These are phyloP conservation scores for Rhinophrynus dorsalis DNA, from an alignment of 2,797 vertebrate genomes.

Conservation along the genomic window DNA sequence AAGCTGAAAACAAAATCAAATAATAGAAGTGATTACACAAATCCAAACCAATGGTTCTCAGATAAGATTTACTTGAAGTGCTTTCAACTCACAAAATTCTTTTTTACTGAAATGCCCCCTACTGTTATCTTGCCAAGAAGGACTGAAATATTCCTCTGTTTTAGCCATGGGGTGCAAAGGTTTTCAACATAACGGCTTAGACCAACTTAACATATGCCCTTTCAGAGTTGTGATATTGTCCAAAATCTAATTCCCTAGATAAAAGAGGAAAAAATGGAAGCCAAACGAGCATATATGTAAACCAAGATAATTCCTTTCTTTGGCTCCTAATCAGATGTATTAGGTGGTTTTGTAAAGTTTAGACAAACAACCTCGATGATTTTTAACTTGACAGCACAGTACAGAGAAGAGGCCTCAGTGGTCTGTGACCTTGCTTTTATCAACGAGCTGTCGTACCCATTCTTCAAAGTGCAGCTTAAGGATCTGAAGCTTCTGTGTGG, in stretches of 20 bases:
- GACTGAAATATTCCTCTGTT: constrained; percentile 3
- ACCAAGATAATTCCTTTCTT: constrained; percentile 58
- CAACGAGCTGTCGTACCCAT: constrained; percentile 51
- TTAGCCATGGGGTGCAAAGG: constrained; percentile 47
- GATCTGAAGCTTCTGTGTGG: constrained; percentile 63
- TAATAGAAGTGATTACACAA: not conserved
- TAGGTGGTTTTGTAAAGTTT: constrained; percentile 75
- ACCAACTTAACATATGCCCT: constrained; percentile 62
- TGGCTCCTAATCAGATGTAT: constrained; percentile 78
- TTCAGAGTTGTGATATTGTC: constrained; percentile 56
- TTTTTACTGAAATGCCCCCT: not conserved
- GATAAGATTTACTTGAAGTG: constrained; percentile 8
- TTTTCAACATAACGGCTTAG: constrained; percentile 52
- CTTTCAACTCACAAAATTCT: constrained; percentile 10
- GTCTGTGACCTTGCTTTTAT: constrained; percentile 77
- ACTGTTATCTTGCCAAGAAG: not conserved
- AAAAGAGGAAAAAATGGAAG: constrained; percentile 61
- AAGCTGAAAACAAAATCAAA: not conserved
- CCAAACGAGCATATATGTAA: constrained; percentile 61
- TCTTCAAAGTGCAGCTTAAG: constrained; percentile 64
- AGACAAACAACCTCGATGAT: constrained; percentile 83
- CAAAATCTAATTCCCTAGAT: constrained; percentile 55
- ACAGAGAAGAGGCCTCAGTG: constrained; percentile 61
- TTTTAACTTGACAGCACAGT: constrained; percentile 53
- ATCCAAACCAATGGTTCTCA: not conserved